phyloP scores from a whole-genome alignment of 2,113 vertebrate genomes.

The Cheirogaleus medius region DNA sequence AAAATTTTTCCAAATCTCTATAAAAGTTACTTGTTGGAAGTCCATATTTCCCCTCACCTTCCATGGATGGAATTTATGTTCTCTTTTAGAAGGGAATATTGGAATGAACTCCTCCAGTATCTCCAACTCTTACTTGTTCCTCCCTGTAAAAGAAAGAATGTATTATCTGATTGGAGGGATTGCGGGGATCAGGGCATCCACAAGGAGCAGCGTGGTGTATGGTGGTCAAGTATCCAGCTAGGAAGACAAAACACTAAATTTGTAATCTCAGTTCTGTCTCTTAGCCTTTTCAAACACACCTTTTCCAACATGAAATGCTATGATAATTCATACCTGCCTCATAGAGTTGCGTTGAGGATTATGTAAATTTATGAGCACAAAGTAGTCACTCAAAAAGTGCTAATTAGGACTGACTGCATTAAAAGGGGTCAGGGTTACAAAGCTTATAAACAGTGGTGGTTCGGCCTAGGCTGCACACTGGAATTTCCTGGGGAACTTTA shows the following conservation, averaged over 20 bases:
- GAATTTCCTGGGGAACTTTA: background rate
- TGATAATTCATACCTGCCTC: background rate
- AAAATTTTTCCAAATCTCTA: constrained; percentile 4
- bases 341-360: background rate
- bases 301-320: background rate
- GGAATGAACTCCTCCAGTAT: background rate
- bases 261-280: background rate
- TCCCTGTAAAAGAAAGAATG: background rate
- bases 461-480: background rate
- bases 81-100: background rate
- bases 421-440: background rate
- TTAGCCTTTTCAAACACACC: background rate
- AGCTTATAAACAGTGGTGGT: background rate
- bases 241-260: background rate
- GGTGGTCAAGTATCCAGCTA: background rate
- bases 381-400: background rate
- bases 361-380: background rate
- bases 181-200: background rate
- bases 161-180: background rate
- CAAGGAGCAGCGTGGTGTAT: background rate
- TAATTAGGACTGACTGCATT: background rate
- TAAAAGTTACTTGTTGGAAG: background rate
- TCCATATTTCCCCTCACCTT: background rate
- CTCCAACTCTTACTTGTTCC: background rate
- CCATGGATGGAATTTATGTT: background rate